Evolutionary conservation across 2,113 vertebrate genomes (phyloP), one percentile per base, ranked within the genome.

Genomic region (Atlantisia rogersi): DNA sequence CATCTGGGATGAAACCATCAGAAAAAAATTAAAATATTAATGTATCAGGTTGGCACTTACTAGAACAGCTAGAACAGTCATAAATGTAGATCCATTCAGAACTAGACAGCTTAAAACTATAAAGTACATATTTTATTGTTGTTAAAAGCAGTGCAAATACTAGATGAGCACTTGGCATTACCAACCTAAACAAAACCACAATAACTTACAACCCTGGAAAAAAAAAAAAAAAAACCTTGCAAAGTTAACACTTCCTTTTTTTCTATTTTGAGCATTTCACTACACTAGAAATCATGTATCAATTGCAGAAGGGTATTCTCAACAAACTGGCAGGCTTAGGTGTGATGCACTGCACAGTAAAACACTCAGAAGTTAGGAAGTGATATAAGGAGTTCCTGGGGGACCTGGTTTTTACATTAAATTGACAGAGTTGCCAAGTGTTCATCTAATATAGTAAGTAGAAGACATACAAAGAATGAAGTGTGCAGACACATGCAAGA

Each of bases 81-180:
- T 29, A 83, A 15, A 55, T 11, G 44, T 53, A 84, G 29, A 73
- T 60, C 81, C 69, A 92, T 31, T 88, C 7, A 88, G 56, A 96
- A 90, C 32, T 76, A 87, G 5, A 48, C 32, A 94, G 19, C 2
- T 82, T 59, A 70, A 86, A 94, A 90, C 42, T 60, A 74, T 12
- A 16, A 60, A 69, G 12, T 73, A 81, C 1, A 0, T 75, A 53
- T 50, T 86, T 71, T 40, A 50, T 83, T 88, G 67, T 69, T 96
- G 90, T 94, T 88, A 93, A 92, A 92, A 94, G 76, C 53, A 88
- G 82, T 94, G 88, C 90, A 88, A 94, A 92, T 79, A 96, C 62
- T 96, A 96, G 90, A 96, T 94, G 95, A 94, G 26, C 94, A 95
- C 94, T 92, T 94, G 94, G 91, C 94, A 92, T 58, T 53, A 82